Evolutionary conservation across 2,888 invertebrate species (phyloP), one percentile per base, ranked within the genome.

Genomic region (Chirona hameri): DNA sequence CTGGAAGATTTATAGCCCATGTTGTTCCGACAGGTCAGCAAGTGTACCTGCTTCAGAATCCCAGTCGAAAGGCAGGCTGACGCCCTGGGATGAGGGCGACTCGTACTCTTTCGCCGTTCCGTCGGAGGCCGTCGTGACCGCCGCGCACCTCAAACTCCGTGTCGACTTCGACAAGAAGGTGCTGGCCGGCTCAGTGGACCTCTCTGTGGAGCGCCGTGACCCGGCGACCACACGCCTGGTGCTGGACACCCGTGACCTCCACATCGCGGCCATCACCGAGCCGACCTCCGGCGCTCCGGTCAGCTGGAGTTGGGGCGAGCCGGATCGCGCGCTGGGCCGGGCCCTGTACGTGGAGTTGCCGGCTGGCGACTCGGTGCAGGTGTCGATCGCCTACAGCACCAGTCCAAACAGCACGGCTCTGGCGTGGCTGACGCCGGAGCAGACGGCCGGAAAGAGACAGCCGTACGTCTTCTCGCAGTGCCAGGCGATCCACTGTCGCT

Each of bases 381-480:
- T 83, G 27, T 39, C 29, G 21, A 18, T 31, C 48, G 48, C 18
- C 29, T 72, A 72, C 72, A 52, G 86, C 95, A 96, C 0, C 91
- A 92, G 24, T 92, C 93, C 1, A 21, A 21, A 60, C 15, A 18
- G 15, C 88, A 93, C 93, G 82, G 98, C 94, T 0, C 89, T 98
- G 82, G 96, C 97, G 88, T 98, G 98, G 97, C 88, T 98, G 84
- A 91, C 91, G 39, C 93, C 95, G 0, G 91, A 92, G 85, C 97
- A 97, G 89, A 98, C 98, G 0, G 91, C 94, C 18, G 96, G 96
- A 83, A 95, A 95, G 87, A 90, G 91, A 85, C 91, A 93, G 87
- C 97, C 97, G 0, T 98, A 94, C 87, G 88, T 98, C 86, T 95
- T 94, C 89, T 94, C 94, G 85, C 94, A 95, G 87, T 94, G 94